Percentiles rank a stretch among this genome's conserved stretches.
phyloP scores from a whole-genome alignment of 2,797 vertebrate species.

The Aplochiton taeniatus region DNA sequence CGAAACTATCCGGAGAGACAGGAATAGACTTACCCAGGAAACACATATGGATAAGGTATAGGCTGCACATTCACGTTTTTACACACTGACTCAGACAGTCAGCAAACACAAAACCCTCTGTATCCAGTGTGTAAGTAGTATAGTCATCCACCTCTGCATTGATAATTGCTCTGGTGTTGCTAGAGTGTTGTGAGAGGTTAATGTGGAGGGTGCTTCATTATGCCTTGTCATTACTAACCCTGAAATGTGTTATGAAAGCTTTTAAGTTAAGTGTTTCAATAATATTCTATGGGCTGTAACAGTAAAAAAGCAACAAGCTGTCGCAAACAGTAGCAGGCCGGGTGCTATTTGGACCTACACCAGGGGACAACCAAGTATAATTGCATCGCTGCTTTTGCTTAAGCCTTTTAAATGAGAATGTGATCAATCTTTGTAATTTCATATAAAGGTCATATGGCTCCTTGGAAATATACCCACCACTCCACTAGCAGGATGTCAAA shows the following conservation, averaged over 20 bases:
- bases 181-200: conserved; percentile 41
- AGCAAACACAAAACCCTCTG: no score
- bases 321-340: no score
- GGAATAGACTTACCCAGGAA: conserved; percentile 18
- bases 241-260: conserved; percentile 56
- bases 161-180: conserved; percentile 21
- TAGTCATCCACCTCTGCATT: conserved; percentile 2
- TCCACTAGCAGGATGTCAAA: conserved; percentile 38
- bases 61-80: no score
- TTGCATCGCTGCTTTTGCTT: no score
- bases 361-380: no score
- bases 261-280: conserved; percentile 38
- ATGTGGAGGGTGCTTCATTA: conserved; percentile 44
- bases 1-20: conserved; percentile 45
- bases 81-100: conserved; percentile 1
- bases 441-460: no score
- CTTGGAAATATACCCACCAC: conserved; percentile 27
- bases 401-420: no score
- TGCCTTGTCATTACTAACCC: conserved; percentile 32
- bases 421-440: no score
- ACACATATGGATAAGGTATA: no score
- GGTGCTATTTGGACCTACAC: no score
- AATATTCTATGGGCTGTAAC: neutral
- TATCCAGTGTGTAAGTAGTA: no score
- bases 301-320: no score